These are phyloP conservation scores for Colossoma macropomum DNA, from an alignment of 2,113 vertebrate genomes.

Conservation along the genomic window DNA sequence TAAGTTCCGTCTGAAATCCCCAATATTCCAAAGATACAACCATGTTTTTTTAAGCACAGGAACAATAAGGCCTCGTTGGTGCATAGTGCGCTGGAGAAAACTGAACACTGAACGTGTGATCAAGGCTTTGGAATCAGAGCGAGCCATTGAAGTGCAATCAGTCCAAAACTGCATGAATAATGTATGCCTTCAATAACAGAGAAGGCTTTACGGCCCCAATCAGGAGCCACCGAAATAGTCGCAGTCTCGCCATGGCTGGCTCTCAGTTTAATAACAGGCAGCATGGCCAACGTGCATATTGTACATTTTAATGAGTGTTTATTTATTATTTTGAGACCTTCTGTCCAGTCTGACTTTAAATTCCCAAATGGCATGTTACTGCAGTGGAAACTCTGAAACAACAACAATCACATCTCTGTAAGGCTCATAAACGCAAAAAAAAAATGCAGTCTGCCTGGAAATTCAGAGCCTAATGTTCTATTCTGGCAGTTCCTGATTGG, in stretches of 20 bases:
- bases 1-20: not conserved
- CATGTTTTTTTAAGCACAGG: not conserved
- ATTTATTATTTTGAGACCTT: not conserved
- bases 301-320: not conserved
- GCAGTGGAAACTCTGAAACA: not conserved
- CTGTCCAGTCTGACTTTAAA: not conserved
- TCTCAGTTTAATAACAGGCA: not conserved
- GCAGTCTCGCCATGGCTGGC: not conserved
- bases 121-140: not conserved
- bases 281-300: not conserved
- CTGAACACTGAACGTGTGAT: not conserved
- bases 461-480: not conserved
- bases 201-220: slow-evolving; percentile 11
- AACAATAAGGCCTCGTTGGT: not conserved
- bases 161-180: slow-evolving; percentile 45
- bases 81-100: not conserved
- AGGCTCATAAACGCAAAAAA: not conserved
- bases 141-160: slow-evolving; percentile 18
- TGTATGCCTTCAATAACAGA: slow-evolving; percentile 20
- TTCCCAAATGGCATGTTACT: not conserved
- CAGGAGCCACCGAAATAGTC: not conserved
- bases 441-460: not conserved
- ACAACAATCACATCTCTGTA: not conserved
- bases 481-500: not conserved
- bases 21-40: not conserved